A percentile compares a stretch with the other conserved stretches of the same genome.
phyloP scores from a whole-genome alignment of 2,888 invertebrate species.

The Alentia gelatinosa region DNA sequence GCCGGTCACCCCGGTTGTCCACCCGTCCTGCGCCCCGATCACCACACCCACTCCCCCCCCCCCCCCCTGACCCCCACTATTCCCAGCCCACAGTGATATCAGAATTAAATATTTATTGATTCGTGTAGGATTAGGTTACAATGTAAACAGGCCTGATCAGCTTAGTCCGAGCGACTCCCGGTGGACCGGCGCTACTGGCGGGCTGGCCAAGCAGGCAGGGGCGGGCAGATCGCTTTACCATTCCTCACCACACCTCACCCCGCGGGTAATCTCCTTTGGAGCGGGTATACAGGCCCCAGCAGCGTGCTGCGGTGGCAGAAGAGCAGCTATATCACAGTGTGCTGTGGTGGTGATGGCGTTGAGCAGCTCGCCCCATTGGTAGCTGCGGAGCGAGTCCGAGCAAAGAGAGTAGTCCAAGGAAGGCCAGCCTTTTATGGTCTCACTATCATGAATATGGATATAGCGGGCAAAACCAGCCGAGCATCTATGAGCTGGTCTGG shows the following conservation, averaged over 20 bases:
- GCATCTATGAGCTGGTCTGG: no score
- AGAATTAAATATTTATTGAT: constrained; percentile 34
- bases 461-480: no score
- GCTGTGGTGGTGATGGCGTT: neutral
- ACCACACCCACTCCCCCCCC: no score
- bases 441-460: no score
- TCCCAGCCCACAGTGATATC: neutral
- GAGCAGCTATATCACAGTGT: neutral
- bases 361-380: neutral
- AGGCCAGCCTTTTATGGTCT: no score
- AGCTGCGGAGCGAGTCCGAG: no score
- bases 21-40: no score
- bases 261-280: constrained; percentile 5
- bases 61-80: neutral
- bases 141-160: constrained; percentile 23
- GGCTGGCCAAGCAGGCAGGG: neutral
- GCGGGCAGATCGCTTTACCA: constrained; percentile 14
- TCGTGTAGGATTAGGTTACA: constrained; percentile 20
- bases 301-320: neutral
- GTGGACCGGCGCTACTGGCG: neutral
- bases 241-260: neutral
- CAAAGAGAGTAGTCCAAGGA: no score
- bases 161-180: neutral
- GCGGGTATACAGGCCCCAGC: neutral
- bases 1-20: no score